Base-by-base conservation (phyloP, 2,113 vertebrate species). In the Oenanthe oenanthe region DNA sequence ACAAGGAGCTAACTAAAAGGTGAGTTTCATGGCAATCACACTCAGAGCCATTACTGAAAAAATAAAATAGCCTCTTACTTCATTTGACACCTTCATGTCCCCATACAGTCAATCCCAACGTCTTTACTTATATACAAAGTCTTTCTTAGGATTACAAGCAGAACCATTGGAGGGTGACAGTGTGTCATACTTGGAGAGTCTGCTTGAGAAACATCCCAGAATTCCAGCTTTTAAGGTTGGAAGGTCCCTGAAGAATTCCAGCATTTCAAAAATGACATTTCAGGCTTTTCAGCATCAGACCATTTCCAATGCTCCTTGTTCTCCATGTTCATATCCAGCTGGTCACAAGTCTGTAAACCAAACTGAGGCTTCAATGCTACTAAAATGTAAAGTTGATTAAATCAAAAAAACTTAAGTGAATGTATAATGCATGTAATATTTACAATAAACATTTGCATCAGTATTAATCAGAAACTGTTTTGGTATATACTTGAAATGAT, bases 401-500 rank as follows among this genome's bases (percentile, higher is more conserved):
- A 85, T 75, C 43, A 28, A 87, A 83, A 86, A 74, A 95, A 76
- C 47, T 74, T 66, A 90, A 66, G 67, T 61, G 86, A 93, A 92
- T 65, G 60, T 58, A 78, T 62, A 79, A 67, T 5, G 57, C 61
- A 83, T 54, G 71, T 13, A 81, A 57, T 95, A 95, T 96, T 94
- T 96, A 96, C 94, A 95, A 96, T 82, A 95, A 91, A 94, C 89
- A 94, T 88, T 94, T 95, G 93, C 95, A 97, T 96, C 90, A 96
- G 85, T 92, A 95, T 89, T 94, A 56, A 96, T 93, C 80, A 94
- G 88, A 94, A 97, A 97, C 74, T 71, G 87, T 96, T 98, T 97
- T 97, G 96, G 98, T 96, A 97, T 96, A 94, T 93, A 97, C 92
- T 98, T 96, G 95, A 98, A 98, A 98, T 97, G 87, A 97, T 97